Base-by-base conservation (phyloP, 2,888 invertebrate genomes). In the Spilarctia lutea region DNA sequence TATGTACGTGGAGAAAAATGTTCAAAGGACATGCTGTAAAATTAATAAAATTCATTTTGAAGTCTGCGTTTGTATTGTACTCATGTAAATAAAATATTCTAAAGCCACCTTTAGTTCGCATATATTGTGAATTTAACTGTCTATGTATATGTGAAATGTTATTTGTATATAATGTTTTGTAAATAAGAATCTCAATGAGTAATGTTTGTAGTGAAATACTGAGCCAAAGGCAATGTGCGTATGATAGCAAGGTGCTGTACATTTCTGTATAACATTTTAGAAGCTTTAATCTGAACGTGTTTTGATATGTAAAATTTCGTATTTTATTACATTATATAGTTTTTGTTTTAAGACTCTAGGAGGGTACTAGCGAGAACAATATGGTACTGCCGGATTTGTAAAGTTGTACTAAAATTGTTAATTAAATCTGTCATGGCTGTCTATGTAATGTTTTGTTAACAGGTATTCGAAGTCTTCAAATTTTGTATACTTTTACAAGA, bases 171-270 rank as follows among this genome's bases (percentile, higher is more conserved):
- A 88, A 85, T 85, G 85, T 85, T 89, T 83, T 91, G 88, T 90
- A 89, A 88, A 91, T 90, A 87, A 87, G 92, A 94, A 94, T 93
- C 92, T 93, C 93, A 86, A 86, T 73, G 69, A 78, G 65, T 81
- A 85, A 80, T 78, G 65, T 74, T 79, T 77, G 76, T 82, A 83
- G 80, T 86, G 84, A 87, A 87, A 90, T 90, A 90, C 88, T 93
- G 90, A 94, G 94, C 94, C 94, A 94, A 94, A 95, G 95, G 94
- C 94, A 91, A 90, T 89, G 88, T 88, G 91, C 90, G 91, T 93
- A 90, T 93, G 88, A 88, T 88, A 89, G 90, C 88, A 91, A 93
- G 94, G 94, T 95, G 94, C 94, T 95, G 93, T 91, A 88, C 86
- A 86, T 88, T 89, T 91, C 89, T 90, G 86, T 91, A 87, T 87